Evolutionary conservation across 2,888 invertebrate species (phyloP), one percentile per base, ranked within the genome.

Genomic region (Folsomia manolachei): DNA sequence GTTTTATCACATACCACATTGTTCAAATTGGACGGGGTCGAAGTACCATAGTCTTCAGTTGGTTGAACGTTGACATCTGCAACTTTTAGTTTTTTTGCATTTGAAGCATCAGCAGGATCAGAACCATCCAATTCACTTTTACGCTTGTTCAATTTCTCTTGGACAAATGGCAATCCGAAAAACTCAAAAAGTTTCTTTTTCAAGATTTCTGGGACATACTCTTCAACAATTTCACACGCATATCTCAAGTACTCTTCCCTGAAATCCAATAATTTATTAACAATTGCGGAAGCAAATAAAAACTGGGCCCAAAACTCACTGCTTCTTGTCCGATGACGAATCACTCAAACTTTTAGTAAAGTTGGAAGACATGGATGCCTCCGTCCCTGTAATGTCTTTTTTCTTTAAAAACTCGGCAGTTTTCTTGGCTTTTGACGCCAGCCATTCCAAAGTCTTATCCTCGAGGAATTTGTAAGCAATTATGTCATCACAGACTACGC

Each of bases 401-500:
- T 88, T 85, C 80, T 87, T 87, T 27, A 92, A 84, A 27, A 89
- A 87, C 77, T 87, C 87, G 0, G 89, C 87, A 19, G 92, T 86
- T 78, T 87, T 87, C 70, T 87, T 86, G 0, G 90, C 88, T 84
- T 91, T 91, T n/a, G 87, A 86, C 76, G 90, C 88, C 27, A 94
- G 84, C 93, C 93, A 94, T 26, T 85, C 84, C 66, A 93, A 82
- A 0, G 91, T 87, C 82, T 91, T 92, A 23, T 89, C 89, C 83
- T 92, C 90, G 84, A 92, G 93, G 82, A 90, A 94, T 84, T 90
- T 91, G 82, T 89, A 94, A n/a, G 92, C 93, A 82, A 87, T 89
- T 75, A 91, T 84, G 72, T 90, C 90, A 75, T 88, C 88, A 75
- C 89, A 87, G 4, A 90, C 91, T 77, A 53, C 1, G n/a, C n/a